Conservation (phyloP, 2,113 vertebrate genomes). For the Myotis lucifugus region DNA sequence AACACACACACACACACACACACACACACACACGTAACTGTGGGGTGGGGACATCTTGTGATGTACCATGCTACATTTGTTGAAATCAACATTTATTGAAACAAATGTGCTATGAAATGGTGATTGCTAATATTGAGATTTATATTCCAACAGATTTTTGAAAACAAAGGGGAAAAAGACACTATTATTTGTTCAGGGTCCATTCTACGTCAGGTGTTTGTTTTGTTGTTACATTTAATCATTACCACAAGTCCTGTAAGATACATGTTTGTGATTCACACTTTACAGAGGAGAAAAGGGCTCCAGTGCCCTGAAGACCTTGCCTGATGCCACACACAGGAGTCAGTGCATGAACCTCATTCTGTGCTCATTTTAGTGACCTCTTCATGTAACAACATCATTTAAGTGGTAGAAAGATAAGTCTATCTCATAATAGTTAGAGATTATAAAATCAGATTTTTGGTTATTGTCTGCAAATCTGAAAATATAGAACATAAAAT, state of each 20-base stretch:
- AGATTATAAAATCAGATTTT: background rate
- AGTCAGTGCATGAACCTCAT: background rate
- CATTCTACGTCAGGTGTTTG: background rate
- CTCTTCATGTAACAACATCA: background rate
- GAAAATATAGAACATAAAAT: slow-evolving; percentile 13
- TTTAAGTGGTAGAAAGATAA: background rate
- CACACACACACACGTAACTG: too few relatives aligned
- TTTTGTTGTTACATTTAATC: background rate
- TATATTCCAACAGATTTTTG: background rate
- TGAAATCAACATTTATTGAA: slow-evolving; percentile 37
- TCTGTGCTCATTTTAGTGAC: background rate
- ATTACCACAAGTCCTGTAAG: background rate
- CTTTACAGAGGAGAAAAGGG: background rate
- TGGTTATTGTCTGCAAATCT: background rate
- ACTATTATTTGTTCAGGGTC: background rate
- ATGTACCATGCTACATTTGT: background rate
- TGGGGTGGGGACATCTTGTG: background rate
- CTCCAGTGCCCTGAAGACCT: background rate
- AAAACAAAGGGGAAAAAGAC: background rate
- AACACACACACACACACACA: background rate
- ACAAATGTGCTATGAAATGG: background rate
- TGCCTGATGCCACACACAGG: background rate
- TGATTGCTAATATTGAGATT: background rate
- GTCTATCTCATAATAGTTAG: background rate
- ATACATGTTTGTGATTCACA: background rate